Base-by-base conservation (phyloP, 2,797 vertebrate species). In the Synaphobranchus kaupii region DNA sequence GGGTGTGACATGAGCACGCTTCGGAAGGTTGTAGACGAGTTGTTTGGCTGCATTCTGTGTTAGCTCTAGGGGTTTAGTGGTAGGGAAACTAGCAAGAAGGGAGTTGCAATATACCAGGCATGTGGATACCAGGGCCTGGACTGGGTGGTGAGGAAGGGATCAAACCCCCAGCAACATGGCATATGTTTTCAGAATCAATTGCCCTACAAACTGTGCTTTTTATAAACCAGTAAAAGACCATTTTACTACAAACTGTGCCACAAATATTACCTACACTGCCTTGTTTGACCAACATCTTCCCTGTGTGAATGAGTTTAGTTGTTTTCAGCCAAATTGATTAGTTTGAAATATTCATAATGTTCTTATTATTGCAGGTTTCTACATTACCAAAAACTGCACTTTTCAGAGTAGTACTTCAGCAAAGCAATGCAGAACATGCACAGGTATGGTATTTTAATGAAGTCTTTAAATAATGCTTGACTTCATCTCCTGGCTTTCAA, bases 341-440 rank as follows among this genome's bases (percentile, higher is more conserved):
- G 47, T 78, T 78, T n/a, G 13, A 22, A 47, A 78, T 44, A 39
- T 78, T 78, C n/a, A n/a, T 5, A 78, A 17, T 78, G 20, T 44
- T 78, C 1, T 44, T 78, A 78, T 78, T 22, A 8, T 44, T 44
- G 34, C 73, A 78, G 73, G 73, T 44, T 44, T 31, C 20, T 78
- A 44, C 73, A 31, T 78, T 47, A 78, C 39, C 73, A 78, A 47
- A 22, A 78, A 78, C 73, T 78, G 73, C 73, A 78, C 73, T 22
- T 2, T 20, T 28, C 17, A 20, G 8, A 22, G 0, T 3, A 22
- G 73, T 8, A 44, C 47, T 0, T 44, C 15, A 47, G 34, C 17
- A 6, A 44, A 47, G 34, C 5, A 4, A 44, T 78, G 73, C 39
- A 78, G 73, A 39, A 47, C 13, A 44, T 78, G 73, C 34, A 20